Percentiles rank a stretch among this genome's conserved stretches.
Conservation (phyloP, 2,888 invertebrate species). For the Nephrotoma guestfalica region DNA sequence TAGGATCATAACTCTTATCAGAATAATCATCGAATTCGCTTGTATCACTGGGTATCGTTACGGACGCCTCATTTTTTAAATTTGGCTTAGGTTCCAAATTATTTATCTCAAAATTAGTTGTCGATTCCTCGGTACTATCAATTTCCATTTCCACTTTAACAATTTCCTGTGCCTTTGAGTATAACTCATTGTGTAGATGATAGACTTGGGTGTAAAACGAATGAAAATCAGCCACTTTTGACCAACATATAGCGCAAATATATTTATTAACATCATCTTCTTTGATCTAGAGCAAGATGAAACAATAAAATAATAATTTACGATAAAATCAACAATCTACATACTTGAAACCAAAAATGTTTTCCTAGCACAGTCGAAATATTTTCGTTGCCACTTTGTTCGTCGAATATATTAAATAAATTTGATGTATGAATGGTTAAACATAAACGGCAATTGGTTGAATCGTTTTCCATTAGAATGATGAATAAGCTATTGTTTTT, state of each 20-base stretch:
- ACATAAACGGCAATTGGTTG: not conserved
- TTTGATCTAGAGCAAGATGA: too few relatives aligned
- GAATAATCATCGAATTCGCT: too few relatives aligned
- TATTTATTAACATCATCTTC: not conserved
- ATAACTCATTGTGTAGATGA: not conserved
- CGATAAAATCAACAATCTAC: not conserved
- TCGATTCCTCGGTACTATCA: not conserved
- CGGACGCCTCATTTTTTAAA: too few relatives aligned
- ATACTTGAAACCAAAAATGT: not conserved
- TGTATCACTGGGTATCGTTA: too few relatives aligned
- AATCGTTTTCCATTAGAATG: not conserved
- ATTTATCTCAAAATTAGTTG: too few relatives aligned
- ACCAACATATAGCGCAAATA: not conserved
- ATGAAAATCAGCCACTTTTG: not conserved
- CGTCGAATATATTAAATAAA: not conserved
- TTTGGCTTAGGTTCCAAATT: too few relatives aligned
- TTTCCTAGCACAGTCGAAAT: not conserved
- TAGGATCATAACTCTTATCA: too few relatives aligned
- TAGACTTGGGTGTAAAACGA: not conserved
- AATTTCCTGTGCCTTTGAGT: not conserved
- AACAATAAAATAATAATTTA: not conserved
- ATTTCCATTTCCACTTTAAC: not conserved
- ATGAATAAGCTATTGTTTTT: too few relatives aligned
- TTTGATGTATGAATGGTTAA: not conserved
- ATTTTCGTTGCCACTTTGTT: not conserved